These are phyloP conservation scores for Xenops minutus DNA, from an alignment of 2,797 vertebrate species.

Conservation along the genomic window DNA sequence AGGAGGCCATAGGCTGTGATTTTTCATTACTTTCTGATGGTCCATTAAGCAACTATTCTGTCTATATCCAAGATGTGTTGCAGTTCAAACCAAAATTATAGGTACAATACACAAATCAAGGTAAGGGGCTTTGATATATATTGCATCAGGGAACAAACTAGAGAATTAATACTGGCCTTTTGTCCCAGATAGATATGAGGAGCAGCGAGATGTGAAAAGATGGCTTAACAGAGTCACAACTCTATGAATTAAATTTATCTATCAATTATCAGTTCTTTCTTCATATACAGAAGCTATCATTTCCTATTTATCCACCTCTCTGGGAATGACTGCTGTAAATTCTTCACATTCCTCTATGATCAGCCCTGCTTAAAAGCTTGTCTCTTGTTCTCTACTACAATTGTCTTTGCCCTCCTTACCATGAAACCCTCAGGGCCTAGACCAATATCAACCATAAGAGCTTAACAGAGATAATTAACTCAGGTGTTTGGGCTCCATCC, in stretches of 20 bases:
- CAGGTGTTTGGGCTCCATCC: background rate
- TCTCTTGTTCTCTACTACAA: background rate
- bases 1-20: background rate
- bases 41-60: slow-evolving; percentile 12
- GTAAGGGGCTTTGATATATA: background rate
- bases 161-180: slow-evolving; percentile 10
- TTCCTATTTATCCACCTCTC: background rate
- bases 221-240: background rate
- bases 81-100: background rate
- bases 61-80: slow-evolving; percentile 11
- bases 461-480: background rate
- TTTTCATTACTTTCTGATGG: slow-evolving; percentile 43
- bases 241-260: background rate
- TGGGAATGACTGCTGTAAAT: background rate
- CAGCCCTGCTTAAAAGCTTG: background rate
- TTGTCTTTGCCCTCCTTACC: background rate
- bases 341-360: background rate
- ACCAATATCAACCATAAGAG: background rate
- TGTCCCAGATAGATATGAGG: background rate
- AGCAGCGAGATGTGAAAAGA: background rate
- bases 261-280: background rate
- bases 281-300: background rate
- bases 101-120: background rate
- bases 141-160: background rate
- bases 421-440: background rate